Evolutionary conservation across 2,113 vertebrate genomes (phyloP).

Genomic region (Rhinoderma darwinii): DNA sequence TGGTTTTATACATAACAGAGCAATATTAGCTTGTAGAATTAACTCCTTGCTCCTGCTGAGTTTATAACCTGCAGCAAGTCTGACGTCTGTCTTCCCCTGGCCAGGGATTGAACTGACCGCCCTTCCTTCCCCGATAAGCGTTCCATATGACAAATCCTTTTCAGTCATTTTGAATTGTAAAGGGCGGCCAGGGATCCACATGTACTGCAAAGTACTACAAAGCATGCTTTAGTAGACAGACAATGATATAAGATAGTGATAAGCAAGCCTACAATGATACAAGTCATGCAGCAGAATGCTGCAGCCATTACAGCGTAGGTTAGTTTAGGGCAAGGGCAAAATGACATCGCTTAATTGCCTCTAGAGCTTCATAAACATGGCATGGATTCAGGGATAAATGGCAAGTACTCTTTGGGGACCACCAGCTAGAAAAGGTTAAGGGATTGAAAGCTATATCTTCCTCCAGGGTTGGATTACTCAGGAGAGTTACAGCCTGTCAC

Average conservation of each 20-base stretch:
- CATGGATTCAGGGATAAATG: conserved; percentile 53
- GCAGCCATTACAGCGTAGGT: background rate
- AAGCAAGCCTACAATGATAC: background rate
- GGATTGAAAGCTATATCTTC: conserved; percentile 50
- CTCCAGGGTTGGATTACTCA: conserved; percentile 51
- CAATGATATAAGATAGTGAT: background rate
- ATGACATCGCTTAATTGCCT: conserved; percentile 36
- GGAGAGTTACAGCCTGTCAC: conserved; percentile 52
- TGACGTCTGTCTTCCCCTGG: background rate
- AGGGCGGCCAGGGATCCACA: background rate
- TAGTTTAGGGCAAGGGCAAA: conserved; percentile 50
- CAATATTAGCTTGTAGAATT: background rate
- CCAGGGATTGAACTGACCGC: background rate
- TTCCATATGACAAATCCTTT: background rate
- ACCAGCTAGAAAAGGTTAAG: conserved; percentile 57
- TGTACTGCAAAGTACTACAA: background rate
- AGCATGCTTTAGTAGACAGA: background rate
- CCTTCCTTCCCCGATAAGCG: background rate
- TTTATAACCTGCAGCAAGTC: background rate
- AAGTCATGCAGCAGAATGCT: background rate
- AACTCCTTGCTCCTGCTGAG: background rate
- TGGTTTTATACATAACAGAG: no score
- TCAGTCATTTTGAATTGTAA: background rate
- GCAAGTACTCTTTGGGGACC: conserved; percentile 50
- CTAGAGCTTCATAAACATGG: conserved; percentile 45